Evolutionary conservation across 2,888 invertebrate genomes (phyloP), one percentile per base, ranked within the genome.

Genomic region (Tortrix viridana): DNA sequence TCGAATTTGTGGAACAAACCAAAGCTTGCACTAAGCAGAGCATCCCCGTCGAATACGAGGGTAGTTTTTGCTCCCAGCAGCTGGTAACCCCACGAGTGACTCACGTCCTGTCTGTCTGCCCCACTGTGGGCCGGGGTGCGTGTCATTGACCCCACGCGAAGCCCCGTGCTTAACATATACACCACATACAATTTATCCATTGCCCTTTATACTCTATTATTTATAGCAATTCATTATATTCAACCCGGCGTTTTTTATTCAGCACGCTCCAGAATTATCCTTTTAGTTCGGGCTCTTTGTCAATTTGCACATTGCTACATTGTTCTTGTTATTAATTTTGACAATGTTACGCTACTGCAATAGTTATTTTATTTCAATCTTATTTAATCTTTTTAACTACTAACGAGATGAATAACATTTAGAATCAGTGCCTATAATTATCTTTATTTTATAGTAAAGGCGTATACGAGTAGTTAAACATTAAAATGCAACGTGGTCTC

Each of bases 41-140:
- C 69, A 70, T 71, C 71, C 73, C 74, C 71, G 71, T 71, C 73
- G 70, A 73, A 70, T 71, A 73, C 71, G 74, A 82, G 91, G 91
- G 89, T 89, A 86, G 89, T 90, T 89, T 90, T 89, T 88, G 84
- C 80, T 80, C 77, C 79, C 81, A 87, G 87, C 91, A 92, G 91
- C 91, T 92, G 91, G 88, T 86, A 83, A 84, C 89, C 89, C 90
- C 86, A 84, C 78, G 79, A 84, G 86, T 89, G 90, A 89, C 78
- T 91, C 90, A 90, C 88, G 89, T 91, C 89, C 89, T 90, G 88
- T 87, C 68, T 65, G 79, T 78, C 81, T 81, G 85, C 86, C 85
- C 85, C 82, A 85, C 84, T 84, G 83, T 79, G 81, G 81, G 80
- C 77, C 89, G 87, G 90, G 91, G 90, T 90, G 89, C 82, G 88